phyloP scores from a whole-genome alignment of 2,888 invertebrate genomes.

The Heteropelma amictum region DNA sequence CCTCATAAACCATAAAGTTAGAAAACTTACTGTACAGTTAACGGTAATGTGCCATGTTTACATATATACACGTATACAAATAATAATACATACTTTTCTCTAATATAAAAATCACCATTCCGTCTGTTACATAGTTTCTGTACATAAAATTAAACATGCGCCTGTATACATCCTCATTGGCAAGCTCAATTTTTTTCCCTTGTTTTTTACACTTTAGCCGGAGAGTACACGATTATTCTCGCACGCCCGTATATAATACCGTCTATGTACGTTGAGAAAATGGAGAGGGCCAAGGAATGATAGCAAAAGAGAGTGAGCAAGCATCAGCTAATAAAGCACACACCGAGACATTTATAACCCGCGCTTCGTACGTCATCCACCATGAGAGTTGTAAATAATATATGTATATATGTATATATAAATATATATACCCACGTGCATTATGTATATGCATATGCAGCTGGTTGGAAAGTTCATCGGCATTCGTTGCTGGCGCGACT shows the following conservation, averaged over 20 bases:
- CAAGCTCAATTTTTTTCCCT: slow-evolving; percentile 2
- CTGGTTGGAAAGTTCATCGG: slow-evolving; percentile 56
- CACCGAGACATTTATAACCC: slow-evolving; percentile 56
- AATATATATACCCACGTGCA: slow-evolving; percentile 16
- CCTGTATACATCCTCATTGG: neutral
- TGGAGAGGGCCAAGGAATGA: slow-evolving; percentile 29
- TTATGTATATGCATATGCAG: slow-evolving; percentile 29
- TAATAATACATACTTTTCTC: neutral
- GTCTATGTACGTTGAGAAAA: slow-evolving; percentile 26
- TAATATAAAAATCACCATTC: slow-evolving; percentile 27
- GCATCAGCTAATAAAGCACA: slow-evolving; percentile 61
- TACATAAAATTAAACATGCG: neutral
- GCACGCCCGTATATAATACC: slow-evolving; percentile 47
- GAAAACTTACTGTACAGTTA: slow-evolving; percentile 50
- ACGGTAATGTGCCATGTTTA: slow-evolving; percentile 12
- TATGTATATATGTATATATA: slow-evolving; percentile 12
- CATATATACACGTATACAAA: neutral
- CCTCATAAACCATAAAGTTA: slow-evolving; percentile 47
- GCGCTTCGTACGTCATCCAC: slow-evolving; percentile 50
- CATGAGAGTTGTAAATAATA: slow-evolving; percentile 55
- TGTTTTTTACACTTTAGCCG: slow-evolving; percentile 27
- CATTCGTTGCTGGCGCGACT: slow-evolving; percentile 48
- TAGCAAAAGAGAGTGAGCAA: slow-evolving; percentile 32
- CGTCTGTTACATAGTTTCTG: neutral
- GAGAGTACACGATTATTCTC: slow-evolving; percentile 32